Evolutionary conservation across 2,113 vertebrate species (phyloP), one percentile per base, ranked within the genome.

Genomic region (Jacana jacana): DNA sequence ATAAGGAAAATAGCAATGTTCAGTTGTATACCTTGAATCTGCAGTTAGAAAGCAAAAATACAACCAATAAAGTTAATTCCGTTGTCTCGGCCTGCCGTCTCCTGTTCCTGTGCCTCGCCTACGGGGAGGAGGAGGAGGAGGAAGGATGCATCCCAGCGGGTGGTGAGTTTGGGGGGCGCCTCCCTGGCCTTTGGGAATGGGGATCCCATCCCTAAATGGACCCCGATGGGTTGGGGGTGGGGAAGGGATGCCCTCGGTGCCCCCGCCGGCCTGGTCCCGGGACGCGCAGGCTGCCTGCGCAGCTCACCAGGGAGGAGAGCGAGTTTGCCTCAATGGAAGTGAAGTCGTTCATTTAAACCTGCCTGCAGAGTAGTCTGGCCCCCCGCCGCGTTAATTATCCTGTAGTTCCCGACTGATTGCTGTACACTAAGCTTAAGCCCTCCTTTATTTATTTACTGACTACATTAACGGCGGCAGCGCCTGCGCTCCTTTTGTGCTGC

Each of bases 21-120:
- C 98, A 98, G 98, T 99, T 99, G 99, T 99, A 99, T 98, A 98
- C 98, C 99, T 99, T 99, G 98, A 98, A 99, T 99, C 99, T 99
- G 99, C 99, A 99, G 99, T 99, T 99, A 99, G 99, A 98, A 98
- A 97, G 93, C 65, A 71, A 93, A 86, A 58, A 85, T 86, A 30
- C 88, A 95, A 98, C 98, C 97, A 99, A 98, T 99, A 99, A 98
- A 99, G 98, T 98, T 98, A 98, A 98, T 98, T 98, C 97, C 93
- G 96, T 98, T 98, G 98, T 98, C 98, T 98, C 95, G 65, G 96
- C 86, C 82, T 97, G 55, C 23, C 6, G 93, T 88, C 84, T 73
- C 48, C 20, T 11, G 28, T 91, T 86, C 55, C 79, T 89, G 58
- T 55, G 39, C 33, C 30, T 6, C 25, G 69, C 78, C 87, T 3